Base-by-base conservation (phyloP, 2,888 invertebrate genomes). In the Chymomyza amoena region DNA sequence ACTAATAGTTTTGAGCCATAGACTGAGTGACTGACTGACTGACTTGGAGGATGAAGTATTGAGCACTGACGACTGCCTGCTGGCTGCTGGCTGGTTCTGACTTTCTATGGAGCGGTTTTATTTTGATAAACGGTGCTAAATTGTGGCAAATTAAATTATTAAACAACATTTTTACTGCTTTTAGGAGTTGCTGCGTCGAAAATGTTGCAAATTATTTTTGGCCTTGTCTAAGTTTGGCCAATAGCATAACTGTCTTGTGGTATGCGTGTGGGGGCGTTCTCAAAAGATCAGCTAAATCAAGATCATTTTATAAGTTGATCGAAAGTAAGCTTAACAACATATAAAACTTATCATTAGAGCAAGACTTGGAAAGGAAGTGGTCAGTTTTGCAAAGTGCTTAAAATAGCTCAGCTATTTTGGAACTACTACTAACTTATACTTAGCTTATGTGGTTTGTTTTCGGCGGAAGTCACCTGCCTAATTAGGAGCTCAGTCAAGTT, bases 111-210 rank as follows among this genome's bases (percentile, higher is more conserved):
- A 7, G 13, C 39, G 13, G 39, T 54, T 76, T 76, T 75, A 72
- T 79, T 87, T 80, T 89, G 89, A 90, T 90, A 90, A 90, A 90
- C 90, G 90, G 72, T 90, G 89, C 89, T 89, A 90, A 90, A 90
- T 90, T 90, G 90, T 82, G 72, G 90, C 90, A 90, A 90, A 90
- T 90, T 90, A 90, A 90, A 90, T 90, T 90, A 90, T 90, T 90
- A 90, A 88, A 80, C 75, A 77, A 87, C 88, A 88, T 87, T 84
- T 84, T 77, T 64, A 72, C 73, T 78, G 72, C 79, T 72, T 81
- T 75, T 32, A 7, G 32, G 32, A 32, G 5, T 32, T 9, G 4
- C 32, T 78, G 69, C 66, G 64, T 50, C 61, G 61, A 85, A 88
- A 87, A 83, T 85, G 89, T 80, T 60, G 75, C 85, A 87, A 88